A percentile compares a stretch with the other conserved stretches of the same genome.
Conservation (phyloP, 2,797 vertebrate genomes). For the Poeciliopsis infans region DNA sequence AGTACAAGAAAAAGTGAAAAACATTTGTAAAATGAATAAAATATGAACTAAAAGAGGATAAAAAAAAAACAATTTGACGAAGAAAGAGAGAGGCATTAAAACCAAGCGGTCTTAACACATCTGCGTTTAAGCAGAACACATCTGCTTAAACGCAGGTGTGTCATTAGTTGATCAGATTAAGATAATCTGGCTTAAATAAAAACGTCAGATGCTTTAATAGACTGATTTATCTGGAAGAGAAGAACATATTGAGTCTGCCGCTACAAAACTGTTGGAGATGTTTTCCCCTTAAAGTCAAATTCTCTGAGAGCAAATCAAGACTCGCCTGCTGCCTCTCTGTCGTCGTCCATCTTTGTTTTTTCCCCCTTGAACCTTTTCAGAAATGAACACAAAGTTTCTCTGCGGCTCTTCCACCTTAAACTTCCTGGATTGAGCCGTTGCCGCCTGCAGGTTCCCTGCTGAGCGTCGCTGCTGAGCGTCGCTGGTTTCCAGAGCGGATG, state of each 20-base stretch:
- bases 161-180: neutral
- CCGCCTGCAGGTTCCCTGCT: neutral
- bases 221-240: neutral
- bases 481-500: neutral
- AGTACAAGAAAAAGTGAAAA: too few species aligned
- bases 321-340: neutral
- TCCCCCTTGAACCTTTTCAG: neutral
- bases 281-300: neutral
- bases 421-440: neutral
- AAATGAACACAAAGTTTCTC: neutral
- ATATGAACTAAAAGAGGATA: too few species aligned
- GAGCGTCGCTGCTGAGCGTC: neutral
- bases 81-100: neutral
- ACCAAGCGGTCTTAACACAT: neutral
- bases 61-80: neutral
- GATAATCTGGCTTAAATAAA: neutral
- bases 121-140: too few species aligned
- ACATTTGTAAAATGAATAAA: too few species aligned
- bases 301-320: neutral
- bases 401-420: neutral
- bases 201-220: neutral
- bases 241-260: neutral
- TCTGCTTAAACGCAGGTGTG: too few species aligned
- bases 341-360: neutral
- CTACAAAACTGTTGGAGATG: neutral